These are phyloP conservation scores for Cyphomyrmex costatus DNA, from an alignment of 1,140 invertebrate genomes.

Conservation along the genomic window DNA sequence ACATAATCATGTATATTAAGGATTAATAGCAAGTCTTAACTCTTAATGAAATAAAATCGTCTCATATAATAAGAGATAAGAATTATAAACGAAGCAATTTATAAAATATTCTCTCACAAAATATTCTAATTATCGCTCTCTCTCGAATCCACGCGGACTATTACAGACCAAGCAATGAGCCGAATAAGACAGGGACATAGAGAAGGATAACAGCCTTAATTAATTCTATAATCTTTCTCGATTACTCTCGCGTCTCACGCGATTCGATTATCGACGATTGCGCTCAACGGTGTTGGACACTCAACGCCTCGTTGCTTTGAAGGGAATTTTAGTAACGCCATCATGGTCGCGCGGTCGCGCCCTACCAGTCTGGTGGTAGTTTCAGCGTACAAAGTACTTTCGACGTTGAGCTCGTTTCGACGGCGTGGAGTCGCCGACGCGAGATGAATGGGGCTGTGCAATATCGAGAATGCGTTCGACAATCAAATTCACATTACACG, in stretches of 20 bases:
- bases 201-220: constrained; percentile 50
- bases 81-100: neutral
- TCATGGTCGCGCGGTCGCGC: constrained; percentile 49
- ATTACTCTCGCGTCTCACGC: constrained; percentile 54
- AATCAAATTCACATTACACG: constrained; percentile 63
- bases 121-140: constrained; percentile 36
- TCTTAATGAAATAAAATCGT: neutral
- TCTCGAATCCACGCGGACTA: neutral
- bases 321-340: constrained; percentile 55
- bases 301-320: constrained; percentile 37
- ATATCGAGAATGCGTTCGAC: constrained; percentile 64
- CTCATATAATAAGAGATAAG: neutral
- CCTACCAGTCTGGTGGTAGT: constrained; percentile 21
- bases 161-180: constrained; percentile 11
- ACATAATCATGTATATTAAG: too few species aligned
- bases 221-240: constrained; percentile 57
- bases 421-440: constrained; percentile 55
- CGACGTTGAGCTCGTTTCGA: constrained; percentile 53
- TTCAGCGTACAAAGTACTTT: constrained; percentile 57
- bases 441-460: constrained; percentile 62
- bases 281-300: constrained; percentile 28
- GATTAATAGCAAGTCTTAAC: too few species aligned
- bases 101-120: neutral
- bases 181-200: neutral
- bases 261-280: constrained; percentile 57